Evolutionary conservation across 2,797 vertebrate genomes (phyloP).

Genomic region (Oryzias dopingdopingensis): DNA sequence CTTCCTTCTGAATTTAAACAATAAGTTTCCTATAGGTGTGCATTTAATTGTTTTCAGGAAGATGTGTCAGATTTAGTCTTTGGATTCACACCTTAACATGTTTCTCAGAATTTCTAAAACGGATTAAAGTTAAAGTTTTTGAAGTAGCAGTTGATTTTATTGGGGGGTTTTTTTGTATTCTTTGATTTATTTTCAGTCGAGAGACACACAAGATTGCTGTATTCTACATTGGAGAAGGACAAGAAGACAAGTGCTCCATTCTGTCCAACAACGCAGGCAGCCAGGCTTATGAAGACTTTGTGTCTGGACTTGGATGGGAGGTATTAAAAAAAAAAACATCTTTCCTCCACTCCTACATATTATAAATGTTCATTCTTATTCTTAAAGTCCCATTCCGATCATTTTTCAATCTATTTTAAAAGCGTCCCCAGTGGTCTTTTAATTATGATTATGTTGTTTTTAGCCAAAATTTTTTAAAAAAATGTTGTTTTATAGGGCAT

Average conservation of each 20-base stretch:
- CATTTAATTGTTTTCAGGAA: not conserved
- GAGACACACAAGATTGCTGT: constrained; percentile 99
- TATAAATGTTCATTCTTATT: too few relatives aligned
- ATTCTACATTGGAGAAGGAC: constrained; percentile 96
- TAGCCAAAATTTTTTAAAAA: too few relatives aligned
- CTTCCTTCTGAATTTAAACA: constrained; percentile 7
- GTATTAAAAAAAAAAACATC: constrained; percentile 63
- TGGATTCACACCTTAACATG: constrained; percentile 14
- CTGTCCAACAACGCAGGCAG: constrained; percentile 91
- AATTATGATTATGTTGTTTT: too few relatives aligned
- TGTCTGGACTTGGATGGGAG: constrained; percentile 98
- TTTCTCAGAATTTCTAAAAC: constrained; percentile 11
- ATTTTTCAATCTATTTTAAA: too few relatives aligned
- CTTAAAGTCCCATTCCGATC: too few relatives aligned
- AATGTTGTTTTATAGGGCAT: too few relatives aligned
- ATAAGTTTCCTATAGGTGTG: constrained; percentile 8
- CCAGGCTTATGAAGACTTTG: constrained; percentile 95
- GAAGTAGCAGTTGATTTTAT: constrained; percentile 2
- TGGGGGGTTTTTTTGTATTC: not conserved
- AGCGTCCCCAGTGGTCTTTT: too few relatives aligned
- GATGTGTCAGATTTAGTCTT: constrained; percentile 10
- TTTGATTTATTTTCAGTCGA: constrained; percentile 72
- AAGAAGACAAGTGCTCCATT: constrained; percentile 98
- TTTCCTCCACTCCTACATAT: not conserved
- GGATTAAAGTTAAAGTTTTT: constrained; percentile 14